Percentiles rank a stretch among this genome's conserved stretches.
phyloP scores from a whole-genome alignment of 2,888 invertebrate species.

The Leptopterna dolabrata region DNA sequence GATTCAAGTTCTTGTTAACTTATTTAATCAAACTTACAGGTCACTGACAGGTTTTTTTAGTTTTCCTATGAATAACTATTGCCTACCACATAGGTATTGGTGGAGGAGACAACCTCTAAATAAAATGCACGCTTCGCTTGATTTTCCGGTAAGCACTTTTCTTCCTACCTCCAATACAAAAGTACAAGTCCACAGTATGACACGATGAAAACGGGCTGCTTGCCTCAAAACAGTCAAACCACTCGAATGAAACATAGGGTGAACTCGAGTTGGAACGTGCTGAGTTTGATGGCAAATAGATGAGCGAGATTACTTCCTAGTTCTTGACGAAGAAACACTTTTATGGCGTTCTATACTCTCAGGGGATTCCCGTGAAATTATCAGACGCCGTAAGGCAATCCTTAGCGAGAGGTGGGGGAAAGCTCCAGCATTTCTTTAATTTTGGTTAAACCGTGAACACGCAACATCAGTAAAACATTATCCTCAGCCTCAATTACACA shows the following conservation, averaged over 20 bases:
- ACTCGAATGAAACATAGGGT: background rate
- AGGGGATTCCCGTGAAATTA: background rate
- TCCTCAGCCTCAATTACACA: background rate
- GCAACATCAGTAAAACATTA: background rate
- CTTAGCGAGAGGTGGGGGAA: background rate
- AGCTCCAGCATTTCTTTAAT: background rate
- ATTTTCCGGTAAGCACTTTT: too few species aligned
- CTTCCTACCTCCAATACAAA: too few species aligned
- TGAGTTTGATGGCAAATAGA: background rate
- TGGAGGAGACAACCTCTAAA: too few species aligned
- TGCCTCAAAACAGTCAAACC: too few species aligned
- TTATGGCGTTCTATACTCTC: background rate
- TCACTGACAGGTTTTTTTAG: too few species aligned
- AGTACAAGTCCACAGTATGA: too few species aligned
- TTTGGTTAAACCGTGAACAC: conserved; percentile 7
- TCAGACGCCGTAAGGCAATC: background rate
- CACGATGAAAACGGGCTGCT: too few species aligned
- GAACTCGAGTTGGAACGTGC: background rate
- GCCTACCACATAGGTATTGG: too few species aligned
- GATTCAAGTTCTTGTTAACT: too few species aligned
- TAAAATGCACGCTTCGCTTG: too few species aligned
- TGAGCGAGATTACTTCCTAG: background rate
- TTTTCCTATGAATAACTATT: too few species aligned
- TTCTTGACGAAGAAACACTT: background rate
- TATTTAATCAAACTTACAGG: too few species aligned